These are phyloP conservation scores for Gymnoscelis rufifasciata DNA, from an alignment of 2,888 invertebrate species.

Conservation along the genomic window DNA sequence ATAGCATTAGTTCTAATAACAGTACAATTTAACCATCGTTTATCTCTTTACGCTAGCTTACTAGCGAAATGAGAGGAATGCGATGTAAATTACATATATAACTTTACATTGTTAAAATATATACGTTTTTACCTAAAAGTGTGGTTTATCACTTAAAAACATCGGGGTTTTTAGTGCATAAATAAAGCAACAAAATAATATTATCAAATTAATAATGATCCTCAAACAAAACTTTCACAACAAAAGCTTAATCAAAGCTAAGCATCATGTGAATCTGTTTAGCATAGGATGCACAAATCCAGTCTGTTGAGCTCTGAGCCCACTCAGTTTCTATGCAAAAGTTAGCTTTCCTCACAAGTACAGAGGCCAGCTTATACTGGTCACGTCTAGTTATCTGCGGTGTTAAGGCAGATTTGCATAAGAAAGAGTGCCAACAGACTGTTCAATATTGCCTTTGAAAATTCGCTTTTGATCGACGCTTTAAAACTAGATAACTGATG, in stretches of 20 bases:
- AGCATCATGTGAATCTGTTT: constrained; percentile 37
- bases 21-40: no score
- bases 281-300: constrained; percentile 24
- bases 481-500: constrained; percentile 16
- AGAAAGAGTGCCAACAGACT: constrained; percentile 43
- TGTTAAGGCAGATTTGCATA: constrained; percentile 45
- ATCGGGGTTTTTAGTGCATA: no score
- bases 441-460: constrained; percentile 35
- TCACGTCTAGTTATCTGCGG: constrained; percentile 29
- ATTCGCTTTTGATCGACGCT: constrained; percentile 33
- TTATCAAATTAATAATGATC: no score
- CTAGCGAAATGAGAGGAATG: no score
- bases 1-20: no score
- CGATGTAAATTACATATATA: no score
- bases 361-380: constrained; percentile 31
- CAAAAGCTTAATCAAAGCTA: constrained; percentile 30
- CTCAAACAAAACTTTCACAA: no score
- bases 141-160: no score
- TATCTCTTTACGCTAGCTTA: no score
- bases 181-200: no score
- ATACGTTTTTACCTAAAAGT: no score
- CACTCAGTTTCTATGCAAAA: constrained; percentile 13
- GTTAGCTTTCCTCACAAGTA: constrained; percentile 17
- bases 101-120: no score
- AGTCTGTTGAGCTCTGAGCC: constrained; percentile 23